phyloP scores from a whole-genome alignment of 2,113 vertebrate species.

The Psephotus haematonotus region DNA sequence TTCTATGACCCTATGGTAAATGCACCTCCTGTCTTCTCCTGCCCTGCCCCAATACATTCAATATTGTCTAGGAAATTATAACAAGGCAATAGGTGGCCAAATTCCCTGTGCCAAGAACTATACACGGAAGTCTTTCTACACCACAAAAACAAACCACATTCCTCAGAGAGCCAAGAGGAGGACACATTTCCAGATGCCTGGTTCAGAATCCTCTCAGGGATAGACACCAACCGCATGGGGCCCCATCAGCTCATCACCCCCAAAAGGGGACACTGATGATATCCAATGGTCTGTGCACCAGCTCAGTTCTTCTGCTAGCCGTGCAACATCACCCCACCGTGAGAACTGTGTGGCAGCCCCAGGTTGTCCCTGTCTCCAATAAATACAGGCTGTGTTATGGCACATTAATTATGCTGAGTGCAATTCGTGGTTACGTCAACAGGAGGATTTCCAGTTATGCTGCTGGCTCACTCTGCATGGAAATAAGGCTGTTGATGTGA shows the following conservation, averaged over 20 bases:
- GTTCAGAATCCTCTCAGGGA: not conserved
- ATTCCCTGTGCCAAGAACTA: not conserved
- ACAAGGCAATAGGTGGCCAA: not conserved
- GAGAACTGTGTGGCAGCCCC: not conserved
- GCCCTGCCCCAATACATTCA: not conserved
- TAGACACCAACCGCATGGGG: not conserved
- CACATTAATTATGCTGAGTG: not conserved
- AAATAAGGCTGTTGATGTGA: not conserved
- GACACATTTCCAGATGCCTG: not conserved
- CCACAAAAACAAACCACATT: not conserved
- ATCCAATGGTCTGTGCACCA: not conserved
- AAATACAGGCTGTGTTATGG: not conserved
- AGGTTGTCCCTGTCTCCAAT: not conserved
- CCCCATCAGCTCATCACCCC: not conserved
- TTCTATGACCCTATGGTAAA: not conserved
- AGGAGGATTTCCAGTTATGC: not conserved
- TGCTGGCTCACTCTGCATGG: not conserved
- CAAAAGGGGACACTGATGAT: not conserved
- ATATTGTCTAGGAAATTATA: not conserved
- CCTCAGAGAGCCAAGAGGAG: not conserved
- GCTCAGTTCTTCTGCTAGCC: not conserved
- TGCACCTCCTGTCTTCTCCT: not conserved
- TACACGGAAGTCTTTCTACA: not conserved
- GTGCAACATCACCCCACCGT: not conserved
- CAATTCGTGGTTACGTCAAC: conserved; percentile 6